Evolutionary conservation across 2,797 vertebrate genomes (phyloP).

Genomic region (Mormyrops boulengeri): DNA sequence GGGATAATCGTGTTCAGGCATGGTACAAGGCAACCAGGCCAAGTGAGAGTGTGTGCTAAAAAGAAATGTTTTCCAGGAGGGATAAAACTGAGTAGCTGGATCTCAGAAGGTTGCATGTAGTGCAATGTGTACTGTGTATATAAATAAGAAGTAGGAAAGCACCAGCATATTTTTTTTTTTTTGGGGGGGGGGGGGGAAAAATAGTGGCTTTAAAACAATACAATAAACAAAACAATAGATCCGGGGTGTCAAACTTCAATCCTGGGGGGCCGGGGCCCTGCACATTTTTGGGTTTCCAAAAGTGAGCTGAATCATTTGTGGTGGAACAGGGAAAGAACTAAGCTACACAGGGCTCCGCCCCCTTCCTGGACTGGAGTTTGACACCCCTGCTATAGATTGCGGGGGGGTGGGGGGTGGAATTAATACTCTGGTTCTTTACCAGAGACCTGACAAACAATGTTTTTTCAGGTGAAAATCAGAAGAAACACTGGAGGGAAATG

Average conservation of each 20-base stretch:
- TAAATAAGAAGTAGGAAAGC: not conserved
- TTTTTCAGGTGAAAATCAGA: not conserved
- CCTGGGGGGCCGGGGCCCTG: not conserved
- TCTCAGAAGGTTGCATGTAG: not conserved
- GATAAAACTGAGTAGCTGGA: not conserved
- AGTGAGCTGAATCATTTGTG: not conserved
- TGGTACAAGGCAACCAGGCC: not conserved
- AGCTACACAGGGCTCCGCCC: not conserved
- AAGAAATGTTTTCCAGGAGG: not conserved
- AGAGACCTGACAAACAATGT: not conserved
- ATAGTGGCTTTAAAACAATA: not conserved
- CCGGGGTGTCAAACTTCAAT: not conserved
- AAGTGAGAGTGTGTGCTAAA: not conserved
- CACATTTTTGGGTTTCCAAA: not conserved
- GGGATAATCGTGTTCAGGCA: not conserved
- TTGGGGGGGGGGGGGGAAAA: not conserved
- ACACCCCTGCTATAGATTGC: not conserved
- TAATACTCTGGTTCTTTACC: not conserved
- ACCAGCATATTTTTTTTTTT: not conserved
- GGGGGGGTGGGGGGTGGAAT: not conserved
- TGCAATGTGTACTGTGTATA: not conserved
- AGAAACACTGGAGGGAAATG: not conserved
- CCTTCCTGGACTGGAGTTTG: not conserved
- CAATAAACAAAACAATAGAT: not conserved
- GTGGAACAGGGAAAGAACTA: not conserved